Base-by-base conservation (phyloP, 2,888 invertebrate species). In the Idaea aversata region DNA sequence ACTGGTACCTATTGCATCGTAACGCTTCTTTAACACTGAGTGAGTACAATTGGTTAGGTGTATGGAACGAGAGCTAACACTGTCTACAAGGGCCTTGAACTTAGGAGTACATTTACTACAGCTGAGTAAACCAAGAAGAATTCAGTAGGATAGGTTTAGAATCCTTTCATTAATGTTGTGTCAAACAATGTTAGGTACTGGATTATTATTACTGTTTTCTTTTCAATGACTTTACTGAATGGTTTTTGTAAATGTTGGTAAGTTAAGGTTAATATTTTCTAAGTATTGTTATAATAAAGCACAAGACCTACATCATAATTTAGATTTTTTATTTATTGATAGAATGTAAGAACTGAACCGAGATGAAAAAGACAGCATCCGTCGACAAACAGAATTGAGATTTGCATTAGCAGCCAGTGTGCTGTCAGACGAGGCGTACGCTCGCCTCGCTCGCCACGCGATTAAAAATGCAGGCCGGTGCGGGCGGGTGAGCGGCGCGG, bases 321-420 rank as follows among this genome's bases (percentile, higher is more conserved):
- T 25, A 25, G 25, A 25, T 25, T 25, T 25, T 25, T 25, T 25
- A 25, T 25, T 25, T 25, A 25, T 25, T 25, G 3, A 25, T 25
- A 25, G 25, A 3, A 2, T 36, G 36, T 36, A 47, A 6, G 47
- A 47, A 47, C 13, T 47, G 7, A 13, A 25, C 13, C 7, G 13
- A 47, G 47, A 82, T 76, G 78, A 87, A 16, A 85, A 80, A 84
- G 83, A 81, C 85, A 84, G 81, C 77, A 83, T 85, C 90, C 91
- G 91, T 88, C 89, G 91, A 90, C 90, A 91, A 90, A 90, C 90
- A 91, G 84, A 86, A 86, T 86, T 88, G 86, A 88, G 89, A 91
- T 91, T 91, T 88, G 88, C 91, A 92, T 90, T 87, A 85, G 84
- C 84, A 85, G 83, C 77, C 82, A 80, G 84, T 81, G 86, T 79